Evolutionary conservation across 1,140 invertebrate genomes (phyloP), one percentile per base, ranked within the genome.

Genomic region (Leguminivora glycinivorella): DNA sequence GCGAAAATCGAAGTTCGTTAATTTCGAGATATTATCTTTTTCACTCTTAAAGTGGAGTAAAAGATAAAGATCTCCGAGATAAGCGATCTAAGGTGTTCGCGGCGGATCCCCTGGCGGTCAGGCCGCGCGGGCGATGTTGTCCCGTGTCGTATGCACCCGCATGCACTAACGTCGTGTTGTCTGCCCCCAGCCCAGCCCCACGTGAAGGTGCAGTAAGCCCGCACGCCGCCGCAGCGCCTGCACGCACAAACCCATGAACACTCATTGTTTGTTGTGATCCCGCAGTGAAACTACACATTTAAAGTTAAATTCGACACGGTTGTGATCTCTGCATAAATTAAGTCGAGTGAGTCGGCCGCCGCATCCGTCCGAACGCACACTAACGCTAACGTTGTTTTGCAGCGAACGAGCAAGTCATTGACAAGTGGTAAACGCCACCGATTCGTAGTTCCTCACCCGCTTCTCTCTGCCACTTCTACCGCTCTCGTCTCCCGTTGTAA

Each of bases 341-440:
- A 63, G 58, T 63, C 26, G 17, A 81, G 84, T 89, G 83, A 91
- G 85, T 91, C 80, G 80, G 77, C 82, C 83, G 83, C 82, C 84
- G 81, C 78, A 79, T 75, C 77, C 81, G 82, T 77, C 76, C 84
- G 85, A 81, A 77, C 83, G 79, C 85, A 75, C 78, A 73, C 78
- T 77, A 89, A 89, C 82, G 76, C 81, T 84, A 78, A 79, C 92
- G 82, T 93, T 93, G 86, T 93, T 93, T 94, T 93, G 76, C 93
- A 93, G 93, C 90, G 89, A 92, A 90, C 88, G 93, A 93, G 85
- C 83, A 86, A 84, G 92, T 93, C 87, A 83, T 93, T 88, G 92
- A 93, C 92, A 93, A 93, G 91, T 93, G 93, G 93, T 92, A 92
- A 88, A 83, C 82, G 82, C 86, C 87, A 91, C 84, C 83, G 83